Percentiles rank a stretch among this genome's conserved stretches.
These are phyloP conservation scores for Syritta pipiens DNA, from an alignment of 2,888 invertebrate genomes.

Conservation along the genomic window DNA sequence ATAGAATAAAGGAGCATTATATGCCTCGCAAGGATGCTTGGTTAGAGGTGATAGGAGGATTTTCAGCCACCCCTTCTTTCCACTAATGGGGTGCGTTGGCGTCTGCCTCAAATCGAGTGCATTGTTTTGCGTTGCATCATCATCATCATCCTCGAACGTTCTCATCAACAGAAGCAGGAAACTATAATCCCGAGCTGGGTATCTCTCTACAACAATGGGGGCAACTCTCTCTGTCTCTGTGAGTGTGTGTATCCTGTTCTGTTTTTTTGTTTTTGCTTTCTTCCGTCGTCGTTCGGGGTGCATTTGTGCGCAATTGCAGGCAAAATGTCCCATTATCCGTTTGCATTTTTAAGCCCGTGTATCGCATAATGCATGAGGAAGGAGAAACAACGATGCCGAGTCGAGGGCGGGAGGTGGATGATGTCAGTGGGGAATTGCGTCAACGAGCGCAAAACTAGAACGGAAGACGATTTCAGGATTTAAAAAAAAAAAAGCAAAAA, in stretches of 20 bases:
- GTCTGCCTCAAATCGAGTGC: constrained; percentile 62
- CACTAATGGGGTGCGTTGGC: constrained; percentile 66
- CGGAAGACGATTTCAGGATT: constrained; percentile 47
- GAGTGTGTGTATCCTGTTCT: constrained; percentile 50
- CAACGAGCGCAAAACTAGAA: constrained; percentile 40
- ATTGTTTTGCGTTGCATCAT: constrained; percentile 64
- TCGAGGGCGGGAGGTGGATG: constrained; percentile 7
- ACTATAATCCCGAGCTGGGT: constrained; percentile 56
- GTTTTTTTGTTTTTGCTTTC: neutral
- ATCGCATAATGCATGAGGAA: constrained; percentile 28
- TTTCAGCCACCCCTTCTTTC: constrained; percentile 12
- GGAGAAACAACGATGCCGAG: constrained; percentile 12
- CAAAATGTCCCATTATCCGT: constrained; percentile 60
- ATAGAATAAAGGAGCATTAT: constrained; percentile 66
- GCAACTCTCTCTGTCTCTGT: constrained; percentile 5
- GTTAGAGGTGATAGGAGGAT: constrained; percentile 66
- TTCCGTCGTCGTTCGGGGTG: constrained; percentile 9
- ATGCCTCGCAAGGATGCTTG: constrained; percentile 63
- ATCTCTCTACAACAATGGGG: constrained; percentile 52
- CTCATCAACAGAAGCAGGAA: constrained; percentile 47
- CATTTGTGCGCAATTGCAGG: constrained; percentile 68
- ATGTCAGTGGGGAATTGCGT: constrained; percentile 59
- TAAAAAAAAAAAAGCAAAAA: too few relatives aligned
- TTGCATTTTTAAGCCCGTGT: constrained; percentile 51
- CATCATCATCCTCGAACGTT: constrained; percentile 28